phyloP scores from a whole-genome alignment of 1,140 invertebrate species.

The fruit fly (Drosophila melanogaster) region Release_6_plus_ISO1_MT NT_033777.3:7317001-7317500 shows the following conservation, averaged over 20 bases:
- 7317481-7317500: too few species aligned
- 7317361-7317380: too few species aligned
- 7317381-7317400: too few species aligned
- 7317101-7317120: neutral
- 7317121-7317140: conserved; percentile 1
- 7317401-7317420: too few species aligned
- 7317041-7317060: neutral
- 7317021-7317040: conserved; percentile 48
- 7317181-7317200: neutral
- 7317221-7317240: neutral
- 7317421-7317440: too few species aligned
- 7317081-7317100: neutral
- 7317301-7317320: too few species aligned
- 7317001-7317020: conserved; percentile 47
- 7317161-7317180: conserved; percentile 26
- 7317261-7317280: neutral
- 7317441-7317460: too few species aligned
- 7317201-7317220: neutral
- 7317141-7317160: neutral
- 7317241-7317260: neutral
- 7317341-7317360: too few species aligned
- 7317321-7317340: too few species aligned
- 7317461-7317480: too few species aligned
- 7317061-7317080: conserved; percentile 15
- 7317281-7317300: too few species aligned